Evolutionary conservation across 1,140 invertebrate species (phyloP).

Genomic region (Saccostrea cuccullata): DNA sequence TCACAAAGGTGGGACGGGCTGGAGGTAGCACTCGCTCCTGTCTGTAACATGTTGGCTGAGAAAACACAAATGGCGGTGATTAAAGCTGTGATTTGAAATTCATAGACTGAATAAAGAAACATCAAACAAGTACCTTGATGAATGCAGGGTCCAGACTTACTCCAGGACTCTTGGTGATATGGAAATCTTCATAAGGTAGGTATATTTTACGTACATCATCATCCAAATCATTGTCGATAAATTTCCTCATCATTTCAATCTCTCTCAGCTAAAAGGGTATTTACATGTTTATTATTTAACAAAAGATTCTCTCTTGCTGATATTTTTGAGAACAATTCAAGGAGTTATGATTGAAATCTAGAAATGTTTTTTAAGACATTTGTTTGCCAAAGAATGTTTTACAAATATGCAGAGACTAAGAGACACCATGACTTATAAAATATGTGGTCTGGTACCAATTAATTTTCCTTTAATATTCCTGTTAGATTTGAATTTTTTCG

Average conservation of each 20-base stretch:
- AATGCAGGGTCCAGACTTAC: neutral
- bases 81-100: neutral
- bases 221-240: neutral
- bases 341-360: no score
- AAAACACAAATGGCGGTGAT: neutral
- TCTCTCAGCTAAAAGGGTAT: neutral
- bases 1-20: neutral
- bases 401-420: neutral
- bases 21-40: neutral
- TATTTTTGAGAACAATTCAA: no score
- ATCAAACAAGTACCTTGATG: neutral
- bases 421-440: neutral
- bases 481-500: neutral
- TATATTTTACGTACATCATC: constrained; percentile 4
- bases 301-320: no score
- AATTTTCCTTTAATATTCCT: neutral
- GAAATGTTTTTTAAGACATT: no score
- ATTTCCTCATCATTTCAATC: constrained; percentile 5
- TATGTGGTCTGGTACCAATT: neutral
- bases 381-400: no score
- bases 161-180: neutral
- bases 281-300: no score
- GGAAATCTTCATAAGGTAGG: neutral
- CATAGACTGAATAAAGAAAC: neutral
- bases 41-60: neutral